Percentiles rank a stretch among this genome's conserved stretches.
These are phyloP conservation scores for Pluvianellus socialis DNA, from an alignment of 2,113 vertebrate genomes.

Conservation along the genomic window DNA sequence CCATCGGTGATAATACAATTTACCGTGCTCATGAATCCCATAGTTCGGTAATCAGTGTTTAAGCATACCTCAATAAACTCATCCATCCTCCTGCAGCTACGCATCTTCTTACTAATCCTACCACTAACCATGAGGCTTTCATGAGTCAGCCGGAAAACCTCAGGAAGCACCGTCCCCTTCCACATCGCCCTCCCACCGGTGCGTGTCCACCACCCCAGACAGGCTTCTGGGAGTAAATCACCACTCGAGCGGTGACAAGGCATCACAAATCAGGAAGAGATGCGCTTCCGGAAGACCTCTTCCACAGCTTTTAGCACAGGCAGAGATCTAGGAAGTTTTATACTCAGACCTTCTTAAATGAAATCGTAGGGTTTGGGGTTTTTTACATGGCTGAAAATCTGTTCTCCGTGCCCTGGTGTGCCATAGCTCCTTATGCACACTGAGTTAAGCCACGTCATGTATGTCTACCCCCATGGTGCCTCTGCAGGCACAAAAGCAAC, in stretches of 20 bases:
- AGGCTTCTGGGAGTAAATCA: background rate
- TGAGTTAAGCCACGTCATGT: background rate
- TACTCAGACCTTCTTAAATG: background rate
- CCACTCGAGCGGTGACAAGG: background rate
- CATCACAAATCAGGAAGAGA: background rate
- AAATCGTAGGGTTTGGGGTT: background rate
- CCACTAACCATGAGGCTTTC: background rate
- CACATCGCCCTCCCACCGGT: fast-evolving
- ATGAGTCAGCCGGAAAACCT: fast-evolving
- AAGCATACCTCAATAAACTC: background rate
- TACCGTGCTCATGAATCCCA: background rate
- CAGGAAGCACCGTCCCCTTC: fast-evolving
- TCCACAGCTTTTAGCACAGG: background rate
- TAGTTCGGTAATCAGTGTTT: background rate
- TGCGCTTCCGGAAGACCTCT: fast-evolving
- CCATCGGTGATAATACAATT: background rate
- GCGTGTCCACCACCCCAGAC: background rate
- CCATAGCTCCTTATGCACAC: background rate
- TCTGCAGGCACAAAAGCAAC: background rate
- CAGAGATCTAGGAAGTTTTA: background rate
- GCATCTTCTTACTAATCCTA: background rate
- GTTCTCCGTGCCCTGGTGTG: background rate
- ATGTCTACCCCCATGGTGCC: fast-evolving
- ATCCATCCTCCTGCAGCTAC: background rate
- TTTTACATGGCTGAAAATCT: background rate